These are phyloP conservation scores for Medauroidea extradentata DNA, from an alignment of 1,140 invertebrate species.

Conservation along the genomic window DNA sequence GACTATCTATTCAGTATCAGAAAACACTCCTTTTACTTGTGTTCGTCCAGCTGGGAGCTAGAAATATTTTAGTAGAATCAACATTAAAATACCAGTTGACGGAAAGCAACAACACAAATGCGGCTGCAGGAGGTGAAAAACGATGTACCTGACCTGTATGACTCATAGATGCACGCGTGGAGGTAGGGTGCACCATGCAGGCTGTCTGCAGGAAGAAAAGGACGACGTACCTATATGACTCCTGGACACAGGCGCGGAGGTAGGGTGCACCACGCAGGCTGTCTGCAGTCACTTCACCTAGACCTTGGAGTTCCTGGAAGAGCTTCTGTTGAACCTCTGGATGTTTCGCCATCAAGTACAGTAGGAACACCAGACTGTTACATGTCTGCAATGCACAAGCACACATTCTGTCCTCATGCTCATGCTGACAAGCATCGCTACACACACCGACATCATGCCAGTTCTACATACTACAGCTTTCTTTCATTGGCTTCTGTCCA, in stretches of 20 bases:
- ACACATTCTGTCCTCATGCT: constrained; percentile 80
- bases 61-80: too few species aligned
- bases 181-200: constrained; percentile 12
- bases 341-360: constrained; percentile 70
- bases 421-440: too few species aligned
- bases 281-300: constrained; percentile 54
- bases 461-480: too few species aligned
- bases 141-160: constrained; percentile 59
- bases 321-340: constrained; percentile 65
- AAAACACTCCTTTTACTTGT: too few species aligned
- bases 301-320: constrained; percentile 62
- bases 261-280: constrained; percentile 64
- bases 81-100: too few species aligned
- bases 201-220: neutral
- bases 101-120: neutral
- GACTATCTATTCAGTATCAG: too few species aligned
- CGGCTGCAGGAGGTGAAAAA: neutral
- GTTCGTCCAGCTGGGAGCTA: too few species aligned
- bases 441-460: too few species aligned
- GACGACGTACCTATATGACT: constrained; percentile 61
- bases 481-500: too few species aligned
- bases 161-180: constrained; percentile 82
- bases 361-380: constrained; percentile 72
- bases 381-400: constrained; percentile 56
- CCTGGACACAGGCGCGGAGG: constrained; percentile 79